Conservation (phyloP, 2,113 vertebrate genomes). For the Podocnemis expansa region DNA sequence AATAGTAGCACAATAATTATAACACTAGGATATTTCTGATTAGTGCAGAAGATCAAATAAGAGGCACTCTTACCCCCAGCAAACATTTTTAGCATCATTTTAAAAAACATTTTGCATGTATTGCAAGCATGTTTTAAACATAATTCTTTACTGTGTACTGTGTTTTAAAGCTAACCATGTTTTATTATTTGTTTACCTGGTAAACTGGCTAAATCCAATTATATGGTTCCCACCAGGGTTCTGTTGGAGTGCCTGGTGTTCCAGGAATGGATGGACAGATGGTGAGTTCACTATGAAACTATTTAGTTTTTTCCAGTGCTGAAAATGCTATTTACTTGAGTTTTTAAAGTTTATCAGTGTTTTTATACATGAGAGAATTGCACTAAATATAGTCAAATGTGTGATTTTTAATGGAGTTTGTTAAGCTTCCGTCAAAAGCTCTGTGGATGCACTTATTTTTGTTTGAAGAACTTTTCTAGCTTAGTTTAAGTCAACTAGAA, state of each 20-base stretch:
- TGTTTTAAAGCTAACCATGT: conserved; percentile 49
- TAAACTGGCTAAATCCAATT: conserved; percentile 46
- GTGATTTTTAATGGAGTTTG: not conserved
- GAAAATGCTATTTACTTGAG: not conserved
- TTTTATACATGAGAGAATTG: not conserved
- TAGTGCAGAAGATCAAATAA: not conserved
- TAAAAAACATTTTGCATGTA: not conserved
- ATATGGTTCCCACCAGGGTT: conserved; percentile 82
- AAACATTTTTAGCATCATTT: not conserved
- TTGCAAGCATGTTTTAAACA: not conserved
- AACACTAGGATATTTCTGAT: not conserved
- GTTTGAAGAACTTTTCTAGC: not conserved
- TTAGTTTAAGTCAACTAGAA: not conserved
- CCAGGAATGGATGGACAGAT: conserved; percentile 90
- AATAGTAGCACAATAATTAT: not conserved
- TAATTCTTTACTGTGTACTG: not conserved
- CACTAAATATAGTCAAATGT: not conserved
- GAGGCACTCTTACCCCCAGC: not conserved
- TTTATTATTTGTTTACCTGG: conserved; percentile 2
- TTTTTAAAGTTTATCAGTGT: conserved; percentile 8
- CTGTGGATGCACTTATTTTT: not conserved
- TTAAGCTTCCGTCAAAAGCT: not conserved
- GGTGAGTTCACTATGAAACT: conserved; percentile 80
- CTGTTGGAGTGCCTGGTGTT: conserved; percentile 84
- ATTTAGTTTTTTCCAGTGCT: not conserved